Percentiles rank a stretch among this genome's conserved stretches.
Conservation (phyloP, 2,113 vertebrate genomes). For the Misgurnus mizolepis region DNA sequence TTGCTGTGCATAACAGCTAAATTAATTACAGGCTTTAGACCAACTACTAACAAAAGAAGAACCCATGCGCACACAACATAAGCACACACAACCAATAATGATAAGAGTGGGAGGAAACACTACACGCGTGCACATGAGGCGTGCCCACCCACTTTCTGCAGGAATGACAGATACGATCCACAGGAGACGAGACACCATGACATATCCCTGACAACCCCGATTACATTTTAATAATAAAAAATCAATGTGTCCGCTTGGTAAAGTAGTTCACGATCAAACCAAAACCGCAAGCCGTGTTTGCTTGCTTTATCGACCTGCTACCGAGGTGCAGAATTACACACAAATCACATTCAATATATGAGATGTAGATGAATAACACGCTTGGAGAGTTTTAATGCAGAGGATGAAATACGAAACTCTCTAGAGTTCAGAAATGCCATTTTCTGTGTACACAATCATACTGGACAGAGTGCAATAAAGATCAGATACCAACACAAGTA, state of each 20-base stretch:
- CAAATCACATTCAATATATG: background rate
- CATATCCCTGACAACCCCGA: background rate
- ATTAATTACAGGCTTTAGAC: conserved; percentile 2
- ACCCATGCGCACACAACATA: background rate
- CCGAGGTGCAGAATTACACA: conserved; percentile 20
- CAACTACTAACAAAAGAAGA: conserved; percentile 4
- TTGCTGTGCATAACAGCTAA: background rate
- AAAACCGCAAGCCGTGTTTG: background rate
- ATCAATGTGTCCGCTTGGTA: background rate
- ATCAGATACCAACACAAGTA: conserved; percentile 4
- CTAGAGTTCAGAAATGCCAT: background rate
- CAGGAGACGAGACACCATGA: background rate
- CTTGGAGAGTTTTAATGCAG: background rate
- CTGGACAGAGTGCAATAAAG: background rate
- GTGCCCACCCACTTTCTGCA: background rate
- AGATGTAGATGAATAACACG: background rate
- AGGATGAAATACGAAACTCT: background rate
- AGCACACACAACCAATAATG: background rate
- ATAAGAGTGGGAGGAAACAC: conserved; percentile 19
- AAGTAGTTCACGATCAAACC: background rate
- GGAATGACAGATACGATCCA: background rate
- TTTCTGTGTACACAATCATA: background rate
- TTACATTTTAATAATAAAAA: conserved; percentile 8
- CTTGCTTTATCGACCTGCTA: conserved; percentile 18
- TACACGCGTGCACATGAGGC: background rate